Base-by-base conservation (phyloP, 2,888 invertebrate genomes). In the Dorcus hopei region DNA sequence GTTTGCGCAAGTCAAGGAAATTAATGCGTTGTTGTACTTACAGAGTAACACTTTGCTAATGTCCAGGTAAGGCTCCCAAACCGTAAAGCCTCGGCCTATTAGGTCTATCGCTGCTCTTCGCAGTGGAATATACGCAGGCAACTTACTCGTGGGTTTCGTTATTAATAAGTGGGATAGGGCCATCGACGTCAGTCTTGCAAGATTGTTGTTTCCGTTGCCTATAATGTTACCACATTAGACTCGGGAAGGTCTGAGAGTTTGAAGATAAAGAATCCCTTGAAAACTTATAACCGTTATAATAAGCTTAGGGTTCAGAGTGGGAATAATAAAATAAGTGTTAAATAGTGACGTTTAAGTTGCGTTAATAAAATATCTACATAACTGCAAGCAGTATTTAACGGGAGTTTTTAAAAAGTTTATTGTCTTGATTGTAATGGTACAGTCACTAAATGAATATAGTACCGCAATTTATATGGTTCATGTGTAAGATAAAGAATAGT, bases 51-150 rank as follows among this genome's bases (percentile, higher is more conserved):
- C 91, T 79, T 93, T 93, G 51, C 93, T 92, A 41, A 95, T 93
- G 78, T 96, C 95, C 62, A 96, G 79, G 77, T 98, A 97, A 0
- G 98, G 98, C 75, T 99, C 98, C 99, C 99, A 99, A 0, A 99
- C 97, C 0, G 95, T 94, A 79, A 98, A 99, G 3, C 97, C 97
- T 47, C 98, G 85, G 0, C 99, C 99, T 63, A 99, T 87, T 63
- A 99, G 85, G 83, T 99, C 99, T 47, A 99, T 95, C 0, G 98
- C 97, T 9, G 99, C 98, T 61, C 98, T 82, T 2, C 97, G 84
- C 49, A 97, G 80, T n/a, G 97, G 91, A 14, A 96, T 96, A 80
- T 95, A 91, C 41, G 94, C 87, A 0, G 97, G 97, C 61, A 97
- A 82, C 67, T 92, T 90, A 1, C 86, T 78, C 23, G 89, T 86